A percentile compares a stretch with the other conserved stretches of the same genome.
phyloP scores from a whole-genome alignment of 2,888 invertebrate species.

The Pegoplata infirma region DNA sequence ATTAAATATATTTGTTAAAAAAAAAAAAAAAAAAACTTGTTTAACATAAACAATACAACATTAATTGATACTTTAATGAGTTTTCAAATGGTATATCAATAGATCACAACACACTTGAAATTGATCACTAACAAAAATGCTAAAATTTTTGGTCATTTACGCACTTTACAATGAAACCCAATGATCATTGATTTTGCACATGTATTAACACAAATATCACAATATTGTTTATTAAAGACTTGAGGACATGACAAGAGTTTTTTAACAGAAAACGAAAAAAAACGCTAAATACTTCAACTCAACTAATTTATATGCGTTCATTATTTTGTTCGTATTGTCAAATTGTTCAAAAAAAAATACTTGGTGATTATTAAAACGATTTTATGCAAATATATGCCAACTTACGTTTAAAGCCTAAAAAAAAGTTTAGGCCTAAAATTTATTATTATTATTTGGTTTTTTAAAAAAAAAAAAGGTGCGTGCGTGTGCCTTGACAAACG shows the following conservation, averaged over 20 bases:
- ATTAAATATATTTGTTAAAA: no score
- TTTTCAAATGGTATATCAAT: constrained; percentile 31
- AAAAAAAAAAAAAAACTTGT: not conserved
- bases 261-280: constrained; percentile 9
- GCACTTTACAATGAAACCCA: not conserved
- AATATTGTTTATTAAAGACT: constrained; percentile 6
- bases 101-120: constrained; percentile 36
- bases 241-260: constrained; percentile 36
- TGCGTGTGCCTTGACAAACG: constrained; percentile 60
- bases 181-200: constrained; percentile 21
- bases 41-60: not conserved
- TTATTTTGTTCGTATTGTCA: constrained; percentile 3
- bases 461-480: constrained; percentile 57
- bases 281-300: constrained; percentile 29
- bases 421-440: no score
- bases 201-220: constrained; percentile 16
- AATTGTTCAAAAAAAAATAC: constrained; percentile 9
- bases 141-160: not conserved
- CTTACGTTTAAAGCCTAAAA: constrained; percentile 53
- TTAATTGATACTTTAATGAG: constrained; percentile 47
- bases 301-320: constrained; percentile 40
- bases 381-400: constrained; percentile 61
- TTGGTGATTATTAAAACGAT: constrained; percentile 46
- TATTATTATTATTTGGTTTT: constrained; percentile 46
- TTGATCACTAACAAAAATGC: constrained; percentile 41